Percentiles rank a stretch among this genome's conserved stretches.
phyloP scores from a whole-genome alignment of 2,113 vertebrate species.

The Tyrannus savana region DNA sequence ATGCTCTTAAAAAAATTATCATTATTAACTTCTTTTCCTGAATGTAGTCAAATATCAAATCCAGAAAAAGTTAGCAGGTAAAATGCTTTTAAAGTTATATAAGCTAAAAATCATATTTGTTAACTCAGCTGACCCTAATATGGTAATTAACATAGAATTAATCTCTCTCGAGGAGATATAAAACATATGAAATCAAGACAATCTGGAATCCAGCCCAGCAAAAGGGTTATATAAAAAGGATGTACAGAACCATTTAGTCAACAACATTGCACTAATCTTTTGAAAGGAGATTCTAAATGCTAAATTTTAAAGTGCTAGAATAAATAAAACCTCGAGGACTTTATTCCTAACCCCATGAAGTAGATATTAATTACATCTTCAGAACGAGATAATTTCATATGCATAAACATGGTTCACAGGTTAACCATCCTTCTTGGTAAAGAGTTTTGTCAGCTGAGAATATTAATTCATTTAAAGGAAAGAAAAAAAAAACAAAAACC shows the following conservation, averaged over 20 bases:
- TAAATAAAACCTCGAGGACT: background rate
- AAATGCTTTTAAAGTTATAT: conserved; percentile 6
- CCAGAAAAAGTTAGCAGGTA: background rate
- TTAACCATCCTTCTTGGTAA: background rate
- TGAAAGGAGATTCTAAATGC: conserved; percentile 9
- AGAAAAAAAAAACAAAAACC: background rate
- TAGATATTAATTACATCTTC: background rate
- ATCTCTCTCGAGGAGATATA: conserved; percentile 20
- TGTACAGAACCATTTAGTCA: conserved; percentile 46
- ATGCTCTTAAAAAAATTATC: background rate
- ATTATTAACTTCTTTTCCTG: background rate
- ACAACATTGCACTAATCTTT: conserved; percentile 24
- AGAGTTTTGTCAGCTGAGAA: background rate
- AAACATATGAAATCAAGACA: conserved; percentile 55
- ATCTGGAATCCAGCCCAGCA: conserved; percentile 51
- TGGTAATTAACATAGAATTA: conserved; percentile 64
- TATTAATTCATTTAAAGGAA: background rate
- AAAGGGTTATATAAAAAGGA: conserved; percentile 57
- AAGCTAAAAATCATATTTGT: background rate
- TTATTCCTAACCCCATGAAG: background rate
- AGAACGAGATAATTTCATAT: background rate
- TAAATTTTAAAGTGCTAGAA: conserved; percentile 17
- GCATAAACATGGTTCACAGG: background rate
- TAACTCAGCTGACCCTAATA: conserved; percentile 47
- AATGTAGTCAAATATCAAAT: background rate